Base-by-base conservation (phyloP, 92 coral and sea anemone species). In the Galaxea fascicularis region DNA sequence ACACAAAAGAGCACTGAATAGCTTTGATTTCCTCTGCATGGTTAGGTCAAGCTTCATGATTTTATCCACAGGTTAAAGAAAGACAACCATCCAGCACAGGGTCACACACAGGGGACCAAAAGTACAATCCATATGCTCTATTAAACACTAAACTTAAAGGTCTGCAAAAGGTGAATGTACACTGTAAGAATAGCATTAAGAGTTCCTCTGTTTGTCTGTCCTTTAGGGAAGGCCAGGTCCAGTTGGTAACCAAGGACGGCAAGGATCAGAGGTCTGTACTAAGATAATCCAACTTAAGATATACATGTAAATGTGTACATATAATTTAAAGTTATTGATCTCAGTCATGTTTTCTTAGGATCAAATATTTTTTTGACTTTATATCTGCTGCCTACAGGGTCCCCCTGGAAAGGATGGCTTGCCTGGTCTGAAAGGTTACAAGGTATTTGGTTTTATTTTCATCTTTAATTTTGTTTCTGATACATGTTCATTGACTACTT, bases 251-350 rank as follows among this genome's bases (percentile, higher is more conserved):
- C 62, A 53, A 52, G 92, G 92, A n/a, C 30, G 46, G 3, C 89
- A 87, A 67, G 94, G 94, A 71, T 0, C 10, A 59, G 86, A 85
- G 89, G 94, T 91, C 46, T 54, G 94, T 91, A 28, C 44, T 73
- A 51, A 66, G 31, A 35, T 0, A 17, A 4, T 24, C 3, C 0
- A 46, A 20, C 20, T 41, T 68, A 59, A 4, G 13, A 49, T 49
- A 15, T 49, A 49, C 54, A 49, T 49, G 54, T 15, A 49, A 35
- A 35, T 35, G 41, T 35, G 41, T 35, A n/a, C n/a, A n/a, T n/a
- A n/a, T n/a, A 35, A 35, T 35, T 35, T 35, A 35, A n/a, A n/a
- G n/a, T n/a, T n/a, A n/a, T n/a, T n/a, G n/a, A n/a, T n/a, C 41
- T 35, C 41, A 35, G 41, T 35, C 2, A 2, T 35, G 41, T 2